Evolutionary conservation across 2,888 invertebrate species (phyloP).

Genomic region (Standfussiana lucernea): DNA sequence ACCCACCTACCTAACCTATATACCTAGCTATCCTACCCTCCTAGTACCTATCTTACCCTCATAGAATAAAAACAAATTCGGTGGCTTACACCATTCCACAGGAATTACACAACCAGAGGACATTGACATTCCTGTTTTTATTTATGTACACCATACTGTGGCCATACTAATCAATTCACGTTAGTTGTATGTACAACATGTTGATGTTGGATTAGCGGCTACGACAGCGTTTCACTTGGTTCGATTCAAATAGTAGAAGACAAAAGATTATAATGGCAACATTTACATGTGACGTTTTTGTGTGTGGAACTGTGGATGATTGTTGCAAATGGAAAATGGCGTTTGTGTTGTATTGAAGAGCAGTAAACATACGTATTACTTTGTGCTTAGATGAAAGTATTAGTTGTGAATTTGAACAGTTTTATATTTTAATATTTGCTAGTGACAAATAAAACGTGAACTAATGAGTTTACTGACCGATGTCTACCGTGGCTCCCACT

Average conservation of each 20-base stretch:
- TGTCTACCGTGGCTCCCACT: constrained; percentile 91
- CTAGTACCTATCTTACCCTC: no score
- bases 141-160: no score
- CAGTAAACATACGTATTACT: constrained; percentile 84
- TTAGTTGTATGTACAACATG: background rate
- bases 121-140: background rate
- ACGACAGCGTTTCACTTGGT: background rate
- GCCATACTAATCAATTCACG: no score
- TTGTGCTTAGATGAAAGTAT: constrained; percentile 68
- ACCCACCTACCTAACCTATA: no score
- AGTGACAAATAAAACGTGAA: constrained; percentile 83
- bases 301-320: constrained; percentile 35
- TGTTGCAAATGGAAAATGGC: constrained; percentile 83
- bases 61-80: no score
- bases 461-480: constrained; percentile 90
- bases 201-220: background rate
- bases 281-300: constrained; percentile 61
- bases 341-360: constrained; percentile 86
- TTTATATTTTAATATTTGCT: constrained; percentile 71
- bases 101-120: no score
- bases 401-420: constrained; percentile 60
- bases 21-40: no score
- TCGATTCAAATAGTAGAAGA: constrained; percentile 2
- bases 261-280: constrained; percentile 46
- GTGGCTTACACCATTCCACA: no score